Conservation (phyloP, 2,888 invertebrate species). For the Thalpophila matura region DNA sequence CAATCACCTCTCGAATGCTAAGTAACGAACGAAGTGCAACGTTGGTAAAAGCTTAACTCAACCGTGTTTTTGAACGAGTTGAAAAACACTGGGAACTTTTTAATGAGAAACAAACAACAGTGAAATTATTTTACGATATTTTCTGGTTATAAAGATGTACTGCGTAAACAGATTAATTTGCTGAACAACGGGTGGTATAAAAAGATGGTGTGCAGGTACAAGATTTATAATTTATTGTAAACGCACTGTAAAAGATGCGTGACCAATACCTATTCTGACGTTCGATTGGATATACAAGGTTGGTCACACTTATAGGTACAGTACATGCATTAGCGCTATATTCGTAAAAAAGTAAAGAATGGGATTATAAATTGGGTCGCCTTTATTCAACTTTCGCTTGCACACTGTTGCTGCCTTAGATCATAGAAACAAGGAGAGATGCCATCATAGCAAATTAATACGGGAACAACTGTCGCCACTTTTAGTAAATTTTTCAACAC, state of each 20-base stretch:
- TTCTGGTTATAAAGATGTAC: slow-evolving; percentile 22
- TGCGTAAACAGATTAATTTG: slow-evolving; percentile 26
- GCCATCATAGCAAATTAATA: too few relatives aligned
- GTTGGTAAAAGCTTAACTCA: slow-evolving; percentile 10
- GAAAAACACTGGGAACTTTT: slow-evolving; percentile 39
- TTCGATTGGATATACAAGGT: too few relatives aligned
- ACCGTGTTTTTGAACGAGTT: slow-evolving; percentile 10
- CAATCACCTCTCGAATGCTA: slow-evolving; percentile 39
- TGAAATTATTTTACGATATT: slow-evolving; percentile 28
- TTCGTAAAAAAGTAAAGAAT: too few relatives aligned
- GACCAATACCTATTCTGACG: too few relatives aligned
- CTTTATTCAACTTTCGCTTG: too few relatives aligned
- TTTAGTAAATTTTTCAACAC: too few relatives aligned
- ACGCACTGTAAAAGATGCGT: background rate
- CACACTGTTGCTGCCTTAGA: too few relatives aligned
- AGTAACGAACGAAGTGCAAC: slow-evolving; percentile 36
- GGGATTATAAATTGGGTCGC: too few relatives aligned
- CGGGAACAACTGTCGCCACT: too few relatives aligned
- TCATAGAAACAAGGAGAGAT: too few relatives aligned
- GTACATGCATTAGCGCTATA: too few relatives aligned
- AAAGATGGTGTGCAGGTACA: background rate
- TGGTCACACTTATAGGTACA: too few relatives aligned
- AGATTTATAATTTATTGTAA: background rate
- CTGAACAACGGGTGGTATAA: background rate
- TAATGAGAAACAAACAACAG: slow-evolving; percentile 49